Percentiles rank a stretch among this genome's conserved stretches.
Conservation (phyloP, 2,113 vertebrate genomes). For the Madoqua kirkii region DNA sequence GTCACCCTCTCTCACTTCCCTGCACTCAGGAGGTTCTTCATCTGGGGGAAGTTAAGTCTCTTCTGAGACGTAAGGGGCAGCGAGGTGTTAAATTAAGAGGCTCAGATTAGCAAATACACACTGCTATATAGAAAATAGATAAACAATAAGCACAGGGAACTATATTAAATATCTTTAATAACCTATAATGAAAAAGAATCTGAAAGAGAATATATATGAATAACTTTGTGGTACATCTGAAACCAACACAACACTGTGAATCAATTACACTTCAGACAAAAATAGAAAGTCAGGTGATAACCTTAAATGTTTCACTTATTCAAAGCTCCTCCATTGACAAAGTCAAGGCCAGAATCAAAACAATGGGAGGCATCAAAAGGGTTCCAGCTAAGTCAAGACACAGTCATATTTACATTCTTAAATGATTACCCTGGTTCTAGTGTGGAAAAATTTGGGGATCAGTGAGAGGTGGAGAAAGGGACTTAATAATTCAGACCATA, state of each 20-base stretch:
- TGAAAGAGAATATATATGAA: background rate
- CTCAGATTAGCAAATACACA: background rate
- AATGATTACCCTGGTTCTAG: background rate
- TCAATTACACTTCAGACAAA: background rate
- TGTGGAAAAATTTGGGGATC: background rate
- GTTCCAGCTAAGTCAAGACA: background rate
- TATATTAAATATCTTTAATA: background rate
- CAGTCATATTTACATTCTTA: background rate
- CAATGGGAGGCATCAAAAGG: background rate
- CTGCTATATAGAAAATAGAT: background rate
- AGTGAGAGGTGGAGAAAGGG: background rate
- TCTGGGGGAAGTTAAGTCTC: background rate
- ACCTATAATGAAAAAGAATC: background rate
- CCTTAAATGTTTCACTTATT: background rate
- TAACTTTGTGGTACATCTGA: background rate
- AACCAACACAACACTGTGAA: background rate
- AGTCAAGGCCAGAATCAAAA: background rate
- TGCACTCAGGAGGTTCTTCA: background rate
- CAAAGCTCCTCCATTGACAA: background rate
- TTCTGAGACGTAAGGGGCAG: background rate
- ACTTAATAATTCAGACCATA: background rate
- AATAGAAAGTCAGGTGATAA: background rate
- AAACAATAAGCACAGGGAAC: background rate
- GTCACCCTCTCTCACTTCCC: background rate
- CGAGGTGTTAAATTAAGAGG: background rate